phyloP scores from a whole-genome alignment of 2,888 invertebrate genomes.

The Eubasilissa splendida region DNA sequence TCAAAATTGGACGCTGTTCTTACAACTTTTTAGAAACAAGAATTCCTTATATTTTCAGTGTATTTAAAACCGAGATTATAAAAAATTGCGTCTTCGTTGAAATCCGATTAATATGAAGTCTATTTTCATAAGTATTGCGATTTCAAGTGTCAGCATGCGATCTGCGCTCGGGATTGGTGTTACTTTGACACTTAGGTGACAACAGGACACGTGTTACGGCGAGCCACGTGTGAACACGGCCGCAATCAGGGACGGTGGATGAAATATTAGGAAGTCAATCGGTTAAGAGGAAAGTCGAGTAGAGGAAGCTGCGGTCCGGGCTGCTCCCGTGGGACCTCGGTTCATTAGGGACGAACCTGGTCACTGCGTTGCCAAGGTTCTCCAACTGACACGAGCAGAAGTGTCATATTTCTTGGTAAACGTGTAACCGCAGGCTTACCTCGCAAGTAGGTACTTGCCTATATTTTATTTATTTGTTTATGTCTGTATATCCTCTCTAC shows the following conservation, averaged over 20 bases:
- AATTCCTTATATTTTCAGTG: too few relatives aligned
- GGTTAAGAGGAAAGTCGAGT: constrained; percentile 47
- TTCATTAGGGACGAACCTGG: constrained; percentile 49
- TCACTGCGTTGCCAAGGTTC: not conserved
- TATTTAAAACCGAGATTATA: too few relatives aligned
- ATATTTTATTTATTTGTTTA: too few relatives aligned
- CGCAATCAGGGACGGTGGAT: constrained; percentile 33
- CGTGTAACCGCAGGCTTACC: too few relatives aligned
- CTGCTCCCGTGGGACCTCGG: constrained; percentile 53
- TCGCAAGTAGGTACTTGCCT: too few relatives aligned
- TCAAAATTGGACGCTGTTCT: too few relatives aligned
- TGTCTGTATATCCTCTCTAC: too few relatives aligned
- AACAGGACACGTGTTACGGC: constrained; percentile 32
- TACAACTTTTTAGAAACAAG: too few relatives aligned
- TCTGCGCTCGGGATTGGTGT: not conserved
- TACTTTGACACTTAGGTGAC: constrained; percentile 8
- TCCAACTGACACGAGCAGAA: not conserved
- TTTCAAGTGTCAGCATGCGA: too few relatives aligned
- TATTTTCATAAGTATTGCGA: too few relatives aligned
- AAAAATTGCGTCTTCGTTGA: too few relatives aligned
- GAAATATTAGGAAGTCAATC: constrained; percentile 47
- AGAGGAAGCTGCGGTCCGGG: constrained; percentile 45
- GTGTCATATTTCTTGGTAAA: not conserved
- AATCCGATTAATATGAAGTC: too few relatives aligned
- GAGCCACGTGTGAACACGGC: constrained; percentile 48